phyloP scores from a whole-genome alignment of 2,888 invertebrate genomes.

The Zaprionus obscuricornis region DNA sequence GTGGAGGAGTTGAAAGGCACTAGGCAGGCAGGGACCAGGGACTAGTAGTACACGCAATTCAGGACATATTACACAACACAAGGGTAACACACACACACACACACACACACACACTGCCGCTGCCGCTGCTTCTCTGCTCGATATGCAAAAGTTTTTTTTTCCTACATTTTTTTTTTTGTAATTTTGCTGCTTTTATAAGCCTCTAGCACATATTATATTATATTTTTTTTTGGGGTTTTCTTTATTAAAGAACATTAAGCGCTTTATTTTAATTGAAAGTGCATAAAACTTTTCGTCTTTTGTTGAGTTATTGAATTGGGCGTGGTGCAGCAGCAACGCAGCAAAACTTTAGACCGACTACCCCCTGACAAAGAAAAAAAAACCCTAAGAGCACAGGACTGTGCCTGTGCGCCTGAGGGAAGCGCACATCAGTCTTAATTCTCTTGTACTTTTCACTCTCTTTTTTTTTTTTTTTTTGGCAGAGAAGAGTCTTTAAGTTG shows the following conservation, averaged over 20 bases:
- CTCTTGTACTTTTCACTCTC: conserved; percentile 26
- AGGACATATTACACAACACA: conserved; percentile 66
- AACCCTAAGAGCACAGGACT: conserved; percentile 18
- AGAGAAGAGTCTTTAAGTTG: conserved; percentile 58
- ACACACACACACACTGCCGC: too few relatives aligned
- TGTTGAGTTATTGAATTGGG: conserved; percentile 73
- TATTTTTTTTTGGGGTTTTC: conserved; percentile 25
- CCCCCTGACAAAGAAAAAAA: conserved; percentile 43
- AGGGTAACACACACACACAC: conserved; percentile 67
- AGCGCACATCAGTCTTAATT: conserved; percentile 10
- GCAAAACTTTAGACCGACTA: conserved; percentile 42
- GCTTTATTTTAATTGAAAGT: conserved; percentile 66
- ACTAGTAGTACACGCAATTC: conserved; percentile 55
- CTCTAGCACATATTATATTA: too few relatives aligned
- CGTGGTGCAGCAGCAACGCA: conserved; percentile 48
- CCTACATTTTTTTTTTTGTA: conserved; percentile 21
- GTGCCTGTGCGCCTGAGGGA: conserved; percentile 27
- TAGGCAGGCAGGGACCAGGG: background rate
- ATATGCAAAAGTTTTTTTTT: too few relatives aligned
- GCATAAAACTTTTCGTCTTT: conserved; percentile 63
- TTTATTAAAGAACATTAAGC: conserved; percentile 52
- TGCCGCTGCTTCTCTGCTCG: too few relatives aligned
- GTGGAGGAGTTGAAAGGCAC: too few relatives aligned
- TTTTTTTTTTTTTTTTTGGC: background rate
- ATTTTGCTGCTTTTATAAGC: conserved; percentile 12